These are phyloP conservation scores for Coluber constrictor DNA, from an alignment of 2,797 vertebrate genomes.

Conservation along the genomic window DNA sequence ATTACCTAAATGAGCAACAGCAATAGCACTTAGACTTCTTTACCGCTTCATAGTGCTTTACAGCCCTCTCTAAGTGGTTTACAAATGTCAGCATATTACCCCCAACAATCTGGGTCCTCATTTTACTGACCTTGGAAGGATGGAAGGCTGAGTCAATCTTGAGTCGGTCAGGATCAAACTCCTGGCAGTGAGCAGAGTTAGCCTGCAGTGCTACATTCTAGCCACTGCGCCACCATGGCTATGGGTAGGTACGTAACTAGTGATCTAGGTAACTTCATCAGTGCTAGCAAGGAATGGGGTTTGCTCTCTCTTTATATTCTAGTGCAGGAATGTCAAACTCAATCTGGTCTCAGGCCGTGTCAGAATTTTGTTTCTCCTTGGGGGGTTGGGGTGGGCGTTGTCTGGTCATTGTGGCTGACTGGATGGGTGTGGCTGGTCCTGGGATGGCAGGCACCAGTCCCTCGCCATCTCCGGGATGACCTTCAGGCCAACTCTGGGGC, in stretches of 20 bases:
- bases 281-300: neutral
- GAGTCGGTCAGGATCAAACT: neutral
- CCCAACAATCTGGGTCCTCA: neutral
- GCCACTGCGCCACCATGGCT: neutral
- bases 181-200: neutral
- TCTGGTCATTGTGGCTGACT: no score
- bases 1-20: neutral
- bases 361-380: no score
- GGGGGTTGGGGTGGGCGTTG: accelerated
- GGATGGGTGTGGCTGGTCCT: no score
- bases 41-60: neutral
- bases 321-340: no score
- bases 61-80: neutral
- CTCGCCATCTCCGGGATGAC: no score
- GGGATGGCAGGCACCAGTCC: no score
- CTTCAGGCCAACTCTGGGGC: no score
- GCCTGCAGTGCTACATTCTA: neutral
- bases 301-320: neutral
- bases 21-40: neutral
- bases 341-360: accelerated
- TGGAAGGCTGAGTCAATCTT: neutral
- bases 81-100: neutral
- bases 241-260: neutral
- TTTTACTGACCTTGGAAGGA: neutral
- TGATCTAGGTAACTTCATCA: neutral